phyloP scores from a whole-genome alignment of 2,888 invertebrate genomes.

The Seira ritae region DNA sequence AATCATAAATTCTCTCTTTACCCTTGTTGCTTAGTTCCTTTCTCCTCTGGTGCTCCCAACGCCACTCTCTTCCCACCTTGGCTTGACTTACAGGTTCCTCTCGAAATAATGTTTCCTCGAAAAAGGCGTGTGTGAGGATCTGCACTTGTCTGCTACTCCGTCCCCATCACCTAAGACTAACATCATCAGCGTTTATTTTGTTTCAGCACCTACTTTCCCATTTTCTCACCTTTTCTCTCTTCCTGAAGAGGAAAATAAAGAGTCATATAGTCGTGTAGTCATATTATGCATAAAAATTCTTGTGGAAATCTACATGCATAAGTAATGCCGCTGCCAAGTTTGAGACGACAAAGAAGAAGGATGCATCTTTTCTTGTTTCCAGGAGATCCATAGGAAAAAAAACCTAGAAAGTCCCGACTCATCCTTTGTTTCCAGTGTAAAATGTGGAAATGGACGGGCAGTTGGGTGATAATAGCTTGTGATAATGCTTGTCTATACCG shows the following conservation, averaged over 20 bases:
- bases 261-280: constrained; percentile 15
- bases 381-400: too few relatives aligned
- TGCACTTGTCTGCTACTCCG: too few relatives aligned
- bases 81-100: not conserved
- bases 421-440: not conserved
- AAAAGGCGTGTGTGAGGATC: too few relatives aligned
- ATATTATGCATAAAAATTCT: constrained; percentile 21
- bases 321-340: constrained; percentile 25
- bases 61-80: constrained; percentile 2
- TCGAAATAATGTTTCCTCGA: too few relatives aligned
- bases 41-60: constrained; percentile 11
- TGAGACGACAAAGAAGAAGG: too few relatives aligned
- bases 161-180: too few relatives aligned
- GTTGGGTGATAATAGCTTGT: constrained; percentile 40
- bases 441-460: constrained; percentile 28
- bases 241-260: not conserved
- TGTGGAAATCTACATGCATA: constrained; percentile 48
- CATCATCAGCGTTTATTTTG: not conserved
- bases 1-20: constrained; percentile 73
- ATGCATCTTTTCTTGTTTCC: too few relatives aligned
- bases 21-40: constrained; percentile 52
- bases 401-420: too few relatives aligned
- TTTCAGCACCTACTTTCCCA: constrained; percentile 21
- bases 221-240: constrained; percentile 18
- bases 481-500: constrained; percentile 17